These are phyloP conservation scores for Paracentrotus lividus DNA, from an alignment of 53 echinoderm and acorn worm genomes.

Conservation along the genomic window DNA sequence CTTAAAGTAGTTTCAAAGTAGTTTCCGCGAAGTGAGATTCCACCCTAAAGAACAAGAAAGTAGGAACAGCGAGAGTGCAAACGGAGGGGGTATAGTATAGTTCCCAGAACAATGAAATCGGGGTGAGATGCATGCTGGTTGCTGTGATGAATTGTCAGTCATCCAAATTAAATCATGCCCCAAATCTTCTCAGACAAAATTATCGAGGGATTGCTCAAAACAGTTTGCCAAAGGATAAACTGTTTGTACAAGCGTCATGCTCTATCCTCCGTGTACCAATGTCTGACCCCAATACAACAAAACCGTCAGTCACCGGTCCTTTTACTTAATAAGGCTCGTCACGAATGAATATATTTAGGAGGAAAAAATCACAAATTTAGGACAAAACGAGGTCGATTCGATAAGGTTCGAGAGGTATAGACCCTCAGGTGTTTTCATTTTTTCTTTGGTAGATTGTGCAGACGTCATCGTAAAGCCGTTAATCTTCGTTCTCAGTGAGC, in stretches of 20 bases:
- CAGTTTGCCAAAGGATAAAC: neutral
- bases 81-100: neutral
- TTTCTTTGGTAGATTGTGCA: no score
- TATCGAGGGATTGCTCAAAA: neutral
- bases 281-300: neutral
- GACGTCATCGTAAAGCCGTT: no score
- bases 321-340: neutral
- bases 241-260: constrained; percentile 1
- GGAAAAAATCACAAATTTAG: neutral
- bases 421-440: neutral
- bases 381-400: neutral
- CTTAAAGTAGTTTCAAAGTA: no score
- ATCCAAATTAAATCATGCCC: neutral
- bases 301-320: neutral
- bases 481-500: no score
- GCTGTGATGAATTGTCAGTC: neutral
- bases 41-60: no score
- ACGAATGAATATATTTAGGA: neutral
- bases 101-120: neutral
- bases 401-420: neutral
- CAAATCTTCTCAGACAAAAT: neutral
- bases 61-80: no score
- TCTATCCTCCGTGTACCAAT: neutral
- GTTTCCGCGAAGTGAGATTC: no score
- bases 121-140: neutral